Conservation (phyloP, 2,888 invertebrate species). For the Coecobrya sp. region DNA sequence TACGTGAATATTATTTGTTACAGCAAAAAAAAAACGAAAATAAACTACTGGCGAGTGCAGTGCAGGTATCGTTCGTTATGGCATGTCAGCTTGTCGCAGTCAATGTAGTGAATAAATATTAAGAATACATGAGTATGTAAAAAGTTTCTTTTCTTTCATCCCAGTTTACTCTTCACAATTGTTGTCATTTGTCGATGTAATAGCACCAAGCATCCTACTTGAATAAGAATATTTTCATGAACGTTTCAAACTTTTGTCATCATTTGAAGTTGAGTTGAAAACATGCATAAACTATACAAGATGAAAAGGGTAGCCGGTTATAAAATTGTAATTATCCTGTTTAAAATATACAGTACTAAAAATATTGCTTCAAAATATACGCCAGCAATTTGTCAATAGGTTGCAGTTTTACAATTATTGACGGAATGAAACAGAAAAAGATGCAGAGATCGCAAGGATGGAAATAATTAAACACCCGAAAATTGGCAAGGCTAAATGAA, state of each 20-base stretch:
- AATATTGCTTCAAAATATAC: no score
- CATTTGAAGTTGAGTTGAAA: conserved; percentile 38
- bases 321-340: not conserved
- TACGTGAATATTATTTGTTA: conserved; percentile 49
- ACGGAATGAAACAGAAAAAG: no score
- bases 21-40: conserved; percentile 21
- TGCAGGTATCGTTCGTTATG: conserved; percentile 7
- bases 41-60: not conserved
- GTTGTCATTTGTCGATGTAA: conserved; percentile 33
- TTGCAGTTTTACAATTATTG: no score
- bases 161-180: conserved; percentile 35
- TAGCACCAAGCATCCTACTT: not conserved
- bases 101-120: conserved; percentile 40
- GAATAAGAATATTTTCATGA: not conserved
- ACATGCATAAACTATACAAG: not conserved
- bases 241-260: conserved; percentile 37
- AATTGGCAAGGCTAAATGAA: no score
- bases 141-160: conserved; percentile 42
- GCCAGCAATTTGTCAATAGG: no score
- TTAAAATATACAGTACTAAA: no score
- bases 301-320: not conserved
- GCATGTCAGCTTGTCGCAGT: conserved; percentile 25
- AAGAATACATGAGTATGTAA: conserved; percentile 27
- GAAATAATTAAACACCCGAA: no score
- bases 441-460: no score